phyloP scores from a whole-genome alignment of 2,113 vertebrate species.

The Saimiri boliviensis region DNA sequence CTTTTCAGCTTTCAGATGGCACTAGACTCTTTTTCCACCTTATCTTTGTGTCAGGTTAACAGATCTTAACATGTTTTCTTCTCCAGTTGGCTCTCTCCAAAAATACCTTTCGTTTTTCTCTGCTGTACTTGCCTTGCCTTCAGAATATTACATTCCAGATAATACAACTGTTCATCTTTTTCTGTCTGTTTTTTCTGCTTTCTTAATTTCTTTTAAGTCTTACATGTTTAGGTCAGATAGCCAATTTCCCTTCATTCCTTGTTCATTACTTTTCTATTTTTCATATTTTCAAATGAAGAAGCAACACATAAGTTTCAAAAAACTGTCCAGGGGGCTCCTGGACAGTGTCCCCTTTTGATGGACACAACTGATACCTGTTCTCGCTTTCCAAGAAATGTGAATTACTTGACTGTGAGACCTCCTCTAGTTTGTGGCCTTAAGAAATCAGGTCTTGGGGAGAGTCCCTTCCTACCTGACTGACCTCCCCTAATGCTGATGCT shows the following conservation, averaged over 20 bases:
- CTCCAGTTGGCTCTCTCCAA: constrained; percentile 53
- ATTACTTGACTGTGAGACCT: constrained; percentile 75
- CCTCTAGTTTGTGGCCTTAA: constrained; percentile 71
- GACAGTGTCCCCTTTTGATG: constrained; percentile 71
- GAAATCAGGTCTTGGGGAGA: constrained; percentile 68
- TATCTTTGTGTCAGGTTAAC: constrained; percentile 74
- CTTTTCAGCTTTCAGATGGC: constrained; percentile 58
- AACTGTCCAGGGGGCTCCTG: constrained; percentile 72
- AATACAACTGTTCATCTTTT: constrained; percentile 55
- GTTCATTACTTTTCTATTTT: constrained; percentile 71
- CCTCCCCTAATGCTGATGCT: constrained; percentile 59
- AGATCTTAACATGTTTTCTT: constrained; percentile 46
- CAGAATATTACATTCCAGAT: constrained; percentile 61
- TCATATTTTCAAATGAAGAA: constrained; percentile 75
- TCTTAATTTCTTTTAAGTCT: constrained; percentile 63
- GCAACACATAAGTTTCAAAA: constrained; percentile 75
- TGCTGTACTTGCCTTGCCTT: constrained; percentile 64
- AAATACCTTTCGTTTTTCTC: constrained; percentile 66
- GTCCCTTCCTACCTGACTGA: constrained; percentile 61
- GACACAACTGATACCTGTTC: constrained; percentile 71
- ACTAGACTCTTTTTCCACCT: constrained; percentile 64
- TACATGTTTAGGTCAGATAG: constrained; percentile 62
- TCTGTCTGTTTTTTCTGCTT: constrained; percentile 60
- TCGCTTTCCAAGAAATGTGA: constrained; percentile 75
- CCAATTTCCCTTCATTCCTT: constrained; percentile 41